Conservation (phyloP, 2,113 vertebrate species). For the Salvelinus sp. region DNA sequence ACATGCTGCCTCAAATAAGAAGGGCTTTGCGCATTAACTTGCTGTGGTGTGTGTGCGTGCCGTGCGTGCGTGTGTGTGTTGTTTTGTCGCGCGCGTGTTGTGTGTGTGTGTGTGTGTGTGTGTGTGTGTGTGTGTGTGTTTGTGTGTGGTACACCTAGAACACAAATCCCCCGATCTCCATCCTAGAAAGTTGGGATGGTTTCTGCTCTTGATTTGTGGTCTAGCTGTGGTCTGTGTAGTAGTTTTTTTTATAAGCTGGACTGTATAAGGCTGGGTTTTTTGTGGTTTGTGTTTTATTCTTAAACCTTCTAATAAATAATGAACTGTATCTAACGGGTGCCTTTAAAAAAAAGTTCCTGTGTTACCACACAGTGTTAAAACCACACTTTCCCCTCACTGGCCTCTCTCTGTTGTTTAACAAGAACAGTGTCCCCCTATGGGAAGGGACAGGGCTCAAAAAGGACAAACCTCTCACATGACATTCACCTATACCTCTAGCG, state of each 20-base stretch:
- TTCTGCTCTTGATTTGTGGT: too few species aligned
- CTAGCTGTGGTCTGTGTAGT: too few species aligned
- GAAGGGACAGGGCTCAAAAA: background rate
- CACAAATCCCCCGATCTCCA: background rate
- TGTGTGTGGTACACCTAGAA: background rate
- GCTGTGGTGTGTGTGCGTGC: background rate
- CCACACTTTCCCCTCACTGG: background rate
- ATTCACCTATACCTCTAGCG: background rate
- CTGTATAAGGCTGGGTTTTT: too few species aligned
- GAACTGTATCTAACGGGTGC: too few species aligned
- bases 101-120: slow-evolving; percentile 1
- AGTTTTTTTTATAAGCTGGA: too few species aligned
- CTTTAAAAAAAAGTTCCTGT: too few species aligned
- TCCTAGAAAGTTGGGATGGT: too few species aligned
- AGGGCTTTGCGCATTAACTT: background rate
- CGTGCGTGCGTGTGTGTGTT: background rate
- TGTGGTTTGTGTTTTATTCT: too few species aligned
- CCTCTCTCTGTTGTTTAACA: background rate
- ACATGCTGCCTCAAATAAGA: background rate
- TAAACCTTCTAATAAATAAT: too few species aligned
- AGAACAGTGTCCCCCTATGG: background rate
- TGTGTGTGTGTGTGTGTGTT: slow-evolving; percentile 1
- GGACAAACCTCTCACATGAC: slow-evolving; percentile 1
- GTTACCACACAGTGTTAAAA: too few species aligned
- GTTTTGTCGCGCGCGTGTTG: slow-evolving; percentile 5